Conservation (phyloP, 2,888 invertebrate species). For the Tipula unca region DNA sequence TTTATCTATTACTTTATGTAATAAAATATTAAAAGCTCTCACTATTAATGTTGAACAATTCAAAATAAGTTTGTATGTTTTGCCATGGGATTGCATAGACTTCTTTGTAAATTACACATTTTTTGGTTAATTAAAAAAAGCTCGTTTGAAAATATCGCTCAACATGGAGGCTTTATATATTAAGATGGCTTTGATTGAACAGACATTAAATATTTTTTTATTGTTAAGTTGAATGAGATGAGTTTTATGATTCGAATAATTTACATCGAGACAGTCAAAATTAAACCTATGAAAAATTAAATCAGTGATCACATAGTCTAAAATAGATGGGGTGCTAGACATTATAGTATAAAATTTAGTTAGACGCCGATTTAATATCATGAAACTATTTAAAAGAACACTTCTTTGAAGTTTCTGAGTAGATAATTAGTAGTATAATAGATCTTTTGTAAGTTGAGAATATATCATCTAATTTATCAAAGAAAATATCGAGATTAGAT, state of each 20-base stretch:
- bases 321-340: neutral
- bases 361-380: neutral
- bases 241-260: neutral
- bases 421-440: neutral
- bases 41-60: no score
- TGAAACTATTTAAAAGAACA: neutral
- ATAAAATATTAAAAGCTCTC: no score
- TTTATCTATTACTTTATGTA: no score
- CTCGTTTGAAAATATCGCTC: no score
- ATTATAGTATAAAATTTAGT: neutral
- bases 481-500: neutral
- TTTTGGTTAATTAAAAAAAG: no score
- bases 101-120: no score
- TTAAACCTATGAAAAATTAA: neutral
- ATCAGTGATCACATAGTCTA: neutral
- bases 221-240: neutral
- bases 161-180: no score
- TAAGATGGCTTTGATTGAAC: no score
- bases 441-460: neutral
- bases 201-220: no score
- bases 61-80: no score
- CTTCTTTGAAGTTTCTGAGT: neutral
- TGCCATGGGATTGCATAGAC: no score
- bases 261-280: neutral
- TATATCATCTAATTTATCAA: neutral